Percentiles rank a stretch among this genome's conserved stretches.
phyloP scores from a whole-genome alignment of 2,888 invertebrate species.

The Diadromus collaris region DNA sequence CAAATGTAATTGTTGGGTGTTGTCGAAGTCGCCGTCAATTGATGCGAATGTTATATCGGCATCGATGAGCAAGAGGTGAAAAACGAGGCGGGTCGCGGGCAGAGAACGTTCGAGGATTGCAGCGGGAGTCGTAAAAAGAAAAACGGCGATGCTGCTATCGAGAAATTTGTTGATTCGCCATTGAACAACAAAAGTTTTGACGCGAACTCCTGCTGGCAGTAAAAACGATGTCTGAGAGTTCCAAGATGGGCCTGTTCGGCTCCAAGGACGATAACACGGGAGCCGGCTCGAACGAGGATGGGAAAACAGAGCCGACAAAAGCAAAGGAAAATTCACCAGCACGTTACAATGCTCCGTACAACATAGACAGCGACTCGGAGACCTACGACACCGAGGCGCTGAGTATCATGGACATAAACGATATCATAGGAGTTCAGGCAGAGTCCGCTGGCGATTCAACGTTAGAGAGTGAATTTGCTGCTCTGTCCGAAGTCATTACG shows the following conservation, averaged over 20 bases:
- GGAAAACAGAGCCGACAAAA: slow-evolving; percentile 21
- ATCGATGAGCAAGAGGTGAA: slow-evolving; percentile 9
- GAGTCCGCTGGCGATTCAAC: slow-evolving; percentile 73
- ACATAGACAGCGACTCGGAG: slow-evolving; percentile 72
- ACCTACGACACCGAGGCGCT: slow-evolving; percentile 73
- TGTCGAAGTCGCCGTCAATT: not conserved
- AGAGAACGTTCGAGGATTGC: not conserved
- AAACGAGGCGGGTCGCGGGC: not conserved
- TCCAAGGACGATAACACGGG: slow-evolving; percentile 70
- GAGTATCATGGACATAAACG: slow-evolving; percentile 76
- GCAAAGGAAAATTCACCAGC: slow-evolving; percentile 66
- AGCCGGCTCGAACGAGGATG: slow-evolving; percentile 50
- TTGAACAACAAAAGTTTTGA: slow-evolving; percentile 37
- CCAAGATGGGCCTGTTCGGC: slow-evolving; percentile 75
- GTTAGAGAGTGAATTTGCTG: slow-evolving; percentile 76
- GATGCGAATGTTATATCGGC: not conserved
- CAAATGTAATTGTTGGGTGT: slow-evolving; percentile 36
- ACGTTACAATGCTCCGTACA: slow-evolving; percentile 69
- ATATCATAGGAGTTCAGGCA: slow-evolving; percentile 73
- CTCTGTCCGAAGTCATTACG: slow-evolving; percentile 76
- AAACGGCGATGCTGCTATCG: slow-evolving; percentile 29
- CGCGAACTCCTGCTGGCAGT: slow-evolving; percentile 50
- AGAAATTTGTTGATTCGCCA: not conserved
- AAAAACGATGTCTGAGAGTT: slow-evolving; percentile 73
- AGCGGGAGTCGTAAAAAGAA: not conserved